Evolutionary conservation across 2,113 vertebrate genomes (phyloP).

Genomic region (Dasyurus viverrinus): DNA sequence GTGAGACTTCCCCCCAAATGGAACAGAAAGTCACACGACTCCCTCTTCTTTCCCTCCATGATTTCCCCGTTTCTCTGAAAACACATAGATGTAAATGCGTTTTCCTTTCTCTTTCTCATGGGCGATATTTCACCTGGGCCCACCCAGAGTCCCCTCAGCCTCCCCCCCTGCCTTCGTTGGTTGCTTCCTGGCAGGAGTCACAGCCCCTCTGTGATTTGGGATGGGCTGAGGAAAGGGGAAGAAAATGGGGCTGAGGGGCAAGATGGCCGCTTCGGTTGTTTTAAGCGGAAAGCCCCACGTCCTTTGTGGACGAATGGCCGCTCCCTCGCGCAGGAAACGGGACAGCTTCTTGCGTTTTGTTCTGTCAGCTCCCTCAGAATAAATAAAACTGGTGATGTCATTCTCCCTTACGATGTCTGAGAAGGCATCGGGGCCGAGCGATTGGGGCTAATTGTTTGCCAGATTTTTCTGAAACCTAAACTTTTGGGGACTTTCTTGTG

Average conservation of each 20-base stretch:
- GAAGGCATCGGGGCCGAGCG: slow-evolving; percentile 72
- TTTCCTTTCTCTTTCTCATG: slow-evolving; percentile 40
- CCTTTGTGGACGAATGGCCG: slow-evolving; percentile 54
- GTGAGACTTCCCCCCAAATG: neutral
- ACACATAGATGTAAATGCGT: slow-evolving; percentile 14
- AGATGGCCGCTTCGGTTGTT: slow-evolving; percentile 28
- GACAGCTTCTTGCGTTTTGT: slow-evolving; percentile 64
- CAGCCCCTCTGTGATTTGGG: neutral
- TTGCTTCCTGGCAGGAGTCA: neutral
- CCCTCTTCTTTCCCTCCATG: neutral
- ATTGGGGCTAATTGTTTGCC: slow-evolving; percentile 73
- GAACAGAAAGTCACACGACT: slow-evolving; percentile 41
- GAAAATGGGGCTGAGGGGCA: neutral
- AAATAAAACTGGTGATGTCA: slow-evolving; percentile 78
- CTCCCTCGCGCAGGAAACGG: slow-evolving; percentile 35
- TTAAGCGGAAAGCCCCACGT: slow-evolving; percentile 4
- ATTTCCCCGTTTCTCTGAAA: slow-evolving; percentile 39
- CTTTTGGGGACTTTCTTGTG: slow-evolving; percentile 56
- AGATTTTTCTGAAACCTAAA: slow-evolving; percentile 72
- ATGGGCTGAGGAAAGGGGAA: neutral
- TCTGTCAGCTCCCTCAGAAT: slow-evolving; percentile 72
- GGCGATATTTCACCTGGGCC: neutral
- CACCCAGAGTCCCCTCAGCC: neutral
- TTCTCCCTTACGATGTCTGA: slow-evolving; percentile 69
- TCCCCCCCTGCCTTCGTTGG: slow-evolving; percentile 1